Base-by-base conservation (phyloP, 2,797 vertebrate genomes). In the Lagodon rhomboides region DNA sequence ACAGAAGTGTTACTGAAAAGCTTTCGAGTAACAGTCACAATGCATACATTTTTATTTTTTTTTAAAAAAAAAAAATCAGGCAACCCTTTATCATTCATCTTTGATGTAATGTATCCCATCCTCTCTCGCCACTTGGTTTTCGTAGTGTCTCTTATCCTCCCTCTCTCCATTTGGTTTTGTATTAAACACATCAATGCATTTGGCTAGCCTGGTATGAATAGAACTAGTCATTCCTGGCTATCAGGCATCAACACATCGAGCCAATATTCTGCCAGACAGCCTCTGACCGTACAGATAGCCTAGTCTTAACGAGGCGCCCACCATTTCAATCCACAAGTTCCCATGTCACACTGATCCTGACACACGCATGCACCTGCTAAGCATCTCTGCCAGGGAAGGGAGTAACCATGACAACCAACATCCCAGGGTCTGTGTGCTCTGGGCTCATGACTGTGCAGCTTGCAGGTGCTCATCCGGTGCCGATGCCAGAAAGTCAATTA, bases 391-490 rank as follows among this genome's bases (percentile, higher is more conserved):
- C 91, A 94, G 92, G 84, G 91, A 90, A 90, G 84, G 73, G 86
- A 76, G 92, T 94, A 91, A 92, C 93, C 92, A 94, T 94, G 94
- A 86, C 91, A 93, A 95, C 93, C 92, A 84, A 91, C 90, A 93
- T 94, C 92, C 92, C 88, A 90, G 89, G 85, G 90, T 82, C 92
- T 92, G 91, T 93, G 92, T 82, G 85, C 87, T 93, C 87, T 74
- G 85, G 85, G 88, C 91, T 92, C 88, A 92, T 91, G 92, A 94
- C 91, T 94, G 91, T 90, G 94, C 93, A 91, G 93, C 93, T 95
- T 91, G 93, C 93, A 95, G 94, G 94, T 94, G 93, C 91, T 93
- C 93, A 93, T 94, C 94, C 93, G 93, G 92, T 90, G 89, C 75
- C 38, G 83, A 90, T 90, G 94, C 93, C 93, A 94, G 92, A 93